phyloP scores from a whole-genome alignment of 1,140 invertebrate genomes.

The Homalodisca vitripennis region DNA sequence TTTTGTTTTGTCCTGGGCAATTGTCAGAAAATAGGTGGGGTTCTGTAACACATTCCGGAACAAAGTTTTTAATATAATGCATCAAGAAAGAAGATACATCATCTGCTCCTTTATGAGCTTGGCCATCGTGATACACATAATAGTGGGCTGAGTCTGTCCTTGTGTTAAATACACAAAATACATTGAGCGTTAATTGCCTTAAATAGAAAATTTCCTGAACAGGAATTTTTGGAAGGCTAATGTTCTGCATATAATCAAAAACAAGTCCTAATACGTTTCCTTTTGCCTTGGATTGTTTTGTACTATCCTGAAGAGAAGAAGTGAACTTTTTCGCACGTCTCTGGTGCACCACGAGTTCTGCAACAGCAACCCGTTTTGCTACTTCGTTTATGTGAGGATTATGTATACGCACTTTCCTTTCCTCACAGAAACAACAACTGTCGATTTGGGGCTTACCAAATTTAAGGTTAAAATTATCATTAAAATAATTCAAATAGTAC shows the following conservation, averaged over 20 bases:
- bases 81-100: constrained; percentile 42
- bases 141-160: constrained; percentile 38
- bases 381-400: constrained; percentile 35
- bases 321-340: constrained; percentile 41
- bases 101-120: constrained; percentile 40
- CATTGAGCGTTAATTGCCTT: constrained; percentile 43
- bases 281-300: constrained; percentile 35
- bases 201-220: constrained; percentile 41
- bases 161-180: constrained; percentile 43
- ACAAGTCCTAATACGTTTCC: constrained; percentile 36
- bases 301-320: constrained; percentile 39
- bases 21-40: constrained; percentile 41
- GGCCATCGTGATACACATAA: constrained; percentile 43
- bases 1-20: constrained; percentile 43
- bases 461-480: constrained; percentile 40
- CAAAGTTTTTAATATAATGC: constrained; percentile 40
- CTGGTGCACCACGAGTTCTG: constrained; percentile 42
- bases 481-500: constrained; percentile 43
- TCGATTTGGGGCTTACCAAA: constrained; percentile 44
- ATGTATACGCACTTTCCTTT: constrained; percentile 30
- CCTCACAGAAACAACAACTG: constrained; percentile 41
- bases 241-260: constrained; percentile 47
- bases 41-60: constrained; percentile 38
- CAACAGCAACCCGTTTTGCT: constrained; percentile 41
- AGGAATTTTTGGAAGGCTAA: constrained; percentile 39